Conservation (phyloP, 2,113 vertebrate species). For the Entomyzon cyanotis region DNA sequence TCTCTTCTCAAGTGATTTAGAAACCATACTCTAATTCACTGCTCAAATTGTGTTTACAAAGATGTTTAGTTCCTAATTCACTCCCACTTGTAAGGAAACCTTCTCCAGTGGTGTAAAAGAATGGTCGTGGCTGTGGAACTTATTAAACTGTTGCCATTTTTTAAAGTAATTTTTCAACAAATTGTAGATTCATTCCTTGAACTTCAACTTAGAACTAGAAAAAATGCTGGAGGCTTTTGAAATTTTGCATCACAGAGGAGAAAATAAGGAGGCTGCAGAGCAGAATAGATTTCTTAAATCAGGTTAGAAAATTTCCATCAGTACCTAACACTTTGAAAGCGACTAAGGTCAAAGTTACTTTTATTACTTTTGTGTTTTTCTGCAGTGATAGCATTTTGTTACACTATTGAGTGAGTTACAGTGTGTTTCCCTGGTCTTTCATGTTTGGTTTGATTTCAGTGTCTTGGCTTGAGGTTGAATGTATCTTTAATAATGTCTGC, state of each 20-base stretch:
- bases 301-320: constrained; percentile 30
- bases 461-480: neutral
- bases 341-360: neutral
- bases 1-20: neutral
- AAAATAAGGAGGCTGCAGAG: neutral
- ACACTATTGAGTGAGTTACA: neutral
- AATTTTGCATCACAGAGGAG: neutral
- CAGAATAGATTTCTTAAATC: constrained; percentile 17
- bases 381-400: constrained; percentile 31
- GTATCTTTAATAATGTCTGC: neutral
- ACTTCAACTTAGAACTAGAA: neutral
- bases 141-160: neutral
- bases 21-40: neutral
- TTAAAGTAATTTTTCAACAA: neutral
- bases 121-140: neutral
- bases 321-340: neutral
- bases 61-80: neutral
- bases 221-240: neutral
- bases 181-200: neutral
- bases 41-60: neutral
- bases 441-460: neutral
- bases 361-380: constrained; percentile 23
- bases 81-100: neutral
- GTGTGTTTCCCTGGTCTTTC: neutral
- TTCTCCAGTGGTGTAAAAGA: neutral